These are phyloP conservation scores for Eurois occulta DNA, from an alignment of 2,888 invertebrate species.

Conservation along the genomic window DNA sequence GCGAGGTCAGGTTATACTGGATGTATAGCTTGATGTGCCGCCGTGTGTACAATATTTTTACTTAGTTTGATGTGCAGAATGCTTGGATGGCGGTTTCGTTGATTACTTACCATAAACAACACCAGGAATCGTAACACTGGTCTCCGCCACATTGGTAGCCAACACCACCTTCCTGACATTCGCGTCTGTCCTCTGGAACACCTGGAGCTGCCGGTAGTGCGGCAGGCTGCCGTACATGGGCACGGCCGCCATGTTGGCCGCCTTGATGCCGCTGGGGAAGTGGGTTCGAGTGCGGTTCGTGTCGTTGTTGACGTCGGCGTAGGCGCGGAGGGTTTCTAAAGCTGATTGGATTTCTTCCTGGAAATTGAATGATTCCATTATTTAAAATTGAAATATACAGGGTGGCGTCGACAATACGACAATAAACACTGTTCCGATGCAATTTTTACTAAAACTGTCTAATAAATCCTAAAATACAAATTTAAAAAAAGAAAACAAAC, in stretches of 20 bases:
- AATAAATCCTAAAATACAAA: no score
- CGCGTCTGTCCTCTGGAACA: constrained; percentile 93
- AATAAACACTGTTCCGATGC: no score
- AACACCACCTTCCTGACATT: constrained; percentile 96
- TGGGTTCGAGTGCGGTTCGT: constrained; percentile 85
- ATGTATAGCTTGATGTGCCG: no score
- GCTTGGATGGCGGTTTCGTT: neutral
- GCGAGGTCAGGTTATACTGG: no score
- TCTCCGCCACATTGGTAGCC: constrained; percentile 99
- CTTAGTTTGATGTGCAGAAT: neutral
- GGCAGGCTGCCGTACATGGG: constrained; percentile 98
- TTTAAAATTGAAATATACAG: no score
- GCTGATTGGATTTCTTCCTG: constrained; percentile 97
- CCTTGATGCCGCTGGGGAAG: constrained; percentile 80
- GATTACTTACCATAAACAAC: constrained; percentile 94
- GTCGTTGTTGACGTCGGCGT: constrained; percentile 88
- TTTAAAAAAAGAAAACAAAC: no score
- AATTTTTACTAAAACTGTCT: no score
- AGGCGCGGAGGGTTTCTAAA: constrained; percentile 91
- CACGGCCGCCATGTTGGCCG: constrained; percentile 91
- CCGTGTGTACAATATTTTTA: neutral
- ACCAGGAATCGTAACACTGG: constrained; percentile 98
- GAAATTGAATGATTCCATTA: no score
- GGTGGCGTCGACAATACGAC: no score
- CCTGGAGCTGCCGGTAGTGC: constrained; percentile 87